phyloP scores from a whole-genome alignment of 2,797 vertebrate genomes.

The Philypnodon macrostomus region DNA sequence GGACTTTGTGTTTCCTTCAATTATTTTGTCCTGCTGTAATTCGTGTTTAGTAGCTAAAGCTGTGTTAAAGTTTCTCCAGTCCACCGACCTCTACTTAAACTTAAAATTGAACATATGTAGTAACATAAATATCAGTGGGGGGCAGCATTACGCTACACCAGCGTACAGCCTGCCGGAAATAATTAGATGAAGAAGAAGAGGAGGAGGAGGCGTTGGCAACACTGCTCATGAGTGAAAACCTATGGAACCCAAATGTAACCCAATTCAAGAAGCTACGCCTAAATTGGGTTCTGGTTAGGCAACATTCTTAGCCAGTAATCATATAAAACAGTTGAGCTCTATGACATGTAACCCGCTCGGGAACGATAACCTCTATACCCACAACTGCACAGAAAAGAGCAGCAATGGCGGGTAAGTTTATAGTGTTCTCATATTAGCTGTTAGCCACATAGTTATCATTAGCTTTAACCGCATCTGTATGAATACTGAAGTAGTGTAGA shows the following conservation, averaged over 20 bases:
- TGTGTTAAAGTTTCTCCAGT: too few relatives aligned
- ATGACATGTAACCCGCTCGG: conserved; percentile 14
- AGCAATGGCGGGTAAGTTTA: conserved; percentile 66
- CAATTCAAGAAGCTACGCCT: neutral
- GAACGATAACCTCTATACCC: rapidly evolving
- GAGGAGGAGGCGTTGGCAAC: too few relatives aligned
- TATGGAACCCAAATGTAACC: neutral
- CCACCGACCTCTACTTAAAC: too few relatives aligned
- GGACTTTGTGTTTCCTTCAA: too few relatives aligned
- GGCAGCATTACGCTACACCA: too few relatives aligned
- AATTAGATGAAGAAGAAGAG: too few relatives aligned
- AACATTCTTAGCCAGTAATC: rapidly evolving
- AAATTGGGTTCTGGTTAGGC: neutral
- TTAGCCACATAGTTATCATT: conserved; percentile 1
- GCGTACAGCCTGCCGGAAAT: too few relatives aligned
- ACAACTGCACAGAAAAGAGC: conserved; percentile 6
- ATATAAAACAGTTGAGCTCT: rapidly evolving
- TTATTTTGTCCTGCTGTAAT: too few relatives aligned
- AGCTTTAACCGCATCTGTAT: conserved; percentile 22
- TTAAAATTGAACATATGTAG: too few relatives aligned
- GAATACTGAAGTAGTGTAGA: neutral
- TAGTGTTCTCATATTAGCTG: neutral
- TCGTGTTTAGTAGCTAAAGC: too few relatives aligned
- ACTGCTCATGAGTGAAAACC: too few relatives aligned
- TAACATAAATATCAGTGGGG: too few relatives aligned